Evolutionary conservation across 2,797 vertebrate species (phyloP).

Genomic region (Thripadectes ignobilis): DNA sequence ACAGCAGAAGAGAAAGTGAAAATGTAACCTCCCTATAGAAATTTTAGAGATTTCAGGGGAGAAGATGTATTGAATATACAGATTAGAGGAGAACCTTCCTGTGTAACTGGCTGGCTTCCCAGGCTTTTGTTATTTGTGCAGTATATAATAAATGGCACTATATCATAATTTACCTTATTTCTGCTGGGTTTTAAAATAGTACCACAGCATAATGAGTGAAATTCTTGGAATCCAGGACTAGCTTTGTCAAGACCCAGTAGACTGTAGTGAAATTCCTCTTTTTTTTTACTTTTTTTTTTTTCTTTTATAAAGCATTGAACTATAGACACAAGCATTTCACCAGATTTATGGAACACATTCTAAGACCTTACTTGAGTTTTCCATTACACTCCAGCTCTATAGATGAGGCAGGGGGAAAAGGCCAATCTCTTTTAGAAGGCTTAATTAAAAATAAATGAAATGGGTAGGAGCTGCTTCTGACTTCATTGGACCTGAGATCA

Average conservation of each 20-base stretch:
- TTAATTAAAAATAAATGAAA: neutral
- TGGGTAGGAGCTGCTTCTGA: neutral
- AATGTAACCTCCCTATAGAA: constrained; percentile 20
- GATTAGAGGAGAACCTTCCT: neutral
- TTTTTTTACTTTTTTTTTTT: neutral
- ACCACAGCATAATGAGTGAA: neutral
- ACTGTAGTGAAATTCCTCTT: neutral
- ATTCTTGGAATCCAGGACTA: neutral
- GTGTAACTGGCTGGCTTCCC: neutral
- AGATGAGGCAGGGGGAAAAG: fast-evolving
- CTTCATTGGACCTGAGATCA: neutral
- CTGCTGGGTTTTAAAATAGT: neutral
- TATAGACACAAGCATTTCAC: neutral
- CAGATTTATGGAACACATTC: neutral
- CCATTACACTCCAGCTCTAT: neutral
- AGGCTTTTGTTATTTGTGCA: neutral
- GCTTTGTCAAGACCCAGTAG: neutral
- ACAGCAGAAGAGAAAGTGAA: constrained; percentile 30
- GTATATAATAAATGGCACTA: neutral
- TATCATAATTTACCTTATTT: neutral
- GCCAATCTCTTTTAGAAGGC: neutral
- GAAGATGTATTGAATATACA: neutral
- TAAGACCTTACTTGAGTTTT: neutral
- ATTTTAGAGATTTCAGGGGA: neutral
- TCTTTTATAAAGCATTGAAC: neutral